phyloP scores from a whole-genome alignment of 64 coral and sea anemone species.

The Stylophora pistillata region DNA sequence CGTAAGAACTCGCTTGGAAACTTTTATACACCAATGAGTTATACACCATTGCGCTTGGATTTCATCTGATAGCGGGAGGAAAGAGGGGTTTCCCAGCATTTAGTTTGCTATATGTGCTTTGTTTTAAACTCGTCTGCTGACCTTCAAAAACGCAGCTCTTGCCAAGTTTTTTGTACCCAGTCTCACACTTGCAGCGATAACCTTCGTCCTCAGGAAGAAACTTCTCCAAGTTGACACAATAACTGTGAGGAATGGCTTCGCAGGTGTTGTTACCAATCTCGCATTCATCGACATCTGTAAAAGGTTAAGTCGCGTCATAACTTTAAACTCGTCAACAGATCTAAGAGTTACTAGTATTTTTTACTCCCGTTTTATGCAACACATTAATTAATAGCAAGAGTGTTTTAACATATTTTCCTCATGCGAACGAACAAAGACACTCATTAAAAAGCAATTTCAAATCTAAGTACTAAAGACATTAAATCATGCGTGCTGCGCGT shows the following conservation, averaged over 20 bases:
- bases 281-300: conserved; percentile 32
- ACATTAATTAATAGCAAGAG: too few relatives aligned
- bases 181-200: conserved; percentile 1
- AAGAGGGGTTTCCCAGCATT: neutral
- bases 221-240: conserved; percentile 10
- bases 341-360: neutral
- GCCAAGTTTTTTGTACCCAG: conserved; percentile 12
- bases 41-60: too few relatives aligned
- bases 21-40: too few relatives aligned
- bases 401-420: too few relatives aligned
- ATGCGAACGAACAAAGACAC: too few relatives aligned
- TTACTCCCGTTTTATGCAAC: too few relatives aligned
- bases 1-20: too few relatives aligned
- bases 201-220: neutral
- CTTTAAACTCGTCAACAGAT: neutral
- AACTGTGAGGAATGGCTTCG: neutral
- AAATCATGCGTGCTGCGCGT: too few relatives aligned
- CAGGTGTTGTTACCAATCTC: neutral
- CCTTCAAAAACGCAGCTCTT: conserved; percentile 3
- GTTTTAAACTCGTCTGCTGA: neutral
- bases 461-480: too few relatives aligned
- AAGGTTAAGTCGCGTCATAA: neutral
- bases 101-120: neutral
- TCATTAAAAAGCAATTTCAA: too few relatives aligned
- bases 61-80: neutral